Base-by-base conservation (phyloP, 1,140 invertebrate genomes). In the Protaetia brevitarsis region DNA sequence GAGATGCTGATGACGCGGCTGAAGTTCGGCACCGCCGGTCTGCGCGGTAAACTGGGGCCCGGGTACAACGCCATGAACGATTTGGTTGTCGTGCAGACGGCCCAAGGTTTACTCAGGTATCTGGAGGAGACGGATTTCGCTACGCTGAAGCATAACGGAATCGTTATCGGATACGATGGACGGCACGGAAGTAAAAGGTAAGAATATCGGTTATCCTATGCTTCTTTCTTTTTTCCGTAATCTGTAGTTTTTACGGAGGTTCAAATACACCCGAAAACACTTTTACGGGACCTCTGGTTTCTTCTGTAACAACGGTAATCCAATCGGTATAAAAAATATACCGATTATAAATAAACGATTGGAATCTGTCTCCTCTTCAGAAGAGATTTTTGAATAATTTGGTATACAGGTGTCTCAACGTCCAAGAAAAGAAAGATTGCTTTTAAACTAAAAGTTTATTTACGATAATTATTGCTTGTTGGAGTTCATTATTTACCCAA, bases 31-130 rank as follows among this genome's bases (percentile, higher is more conserved):
- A 96, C 65, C n/a, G 69, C 95, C 1, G 95, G 97, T 1, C 81
- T 99, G 5, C 84, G 98, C 66, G 93, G 93, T 0, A 81, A 82
- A 67, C 99, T 99, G 96, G 92, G 88, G 13, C 88, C 94, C 34
- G 98, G 97, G 0, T 98, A 92, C 76, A 86, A 85, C 71, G 89
- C 89, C 63, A 96, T 99, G 91, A 99, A 99, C 82, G 96, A 99
- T 81, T 83, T 99, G 26, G 96, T 98, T 0, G 90, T 99, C 27
- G 87, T 99, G 56, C 98, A 99, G 82, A 95, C 97, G 16, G 89
- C 90, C 3, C 96, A 98, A 86, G 97, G 97, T 3, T 79, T 99
- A 51, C 86, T 88, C 30, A 86, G 89, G 62, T 95, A 97, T 79
- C 73, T 98, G 26, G 76, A 87, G 64, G 79, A 85, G 58, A 76